phyloP scores from a whole-genome alignment of 2,113 vertebrate genomes.

The Monopterus albus region DNA sequence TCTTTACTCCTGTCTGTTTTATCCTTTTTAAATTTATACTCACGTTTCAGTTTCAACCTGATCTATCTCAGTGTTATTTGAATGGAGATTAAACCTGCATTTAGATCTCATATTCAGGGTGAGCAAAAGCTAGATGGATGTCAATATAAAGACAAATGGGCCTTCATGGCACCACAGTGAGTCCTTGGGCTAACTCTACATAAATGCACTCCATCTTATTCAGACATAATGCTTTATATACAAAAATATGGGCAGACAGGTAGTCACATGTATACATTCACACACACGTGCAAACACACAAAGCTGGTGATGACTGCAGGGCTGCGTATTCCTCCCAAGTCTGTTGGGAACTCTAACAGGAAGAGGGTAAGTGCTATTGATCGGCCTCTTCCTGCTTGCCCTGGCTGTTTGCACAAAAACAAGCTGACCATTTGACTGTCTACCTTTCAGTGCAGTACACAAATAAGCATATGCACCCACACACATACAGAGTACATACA shows the following conservation, averaged over 20 bases:
- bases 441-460: conserved; percentile 50
- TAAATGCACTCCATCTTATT: conserved; percentile 36
- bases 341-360: conserved; percentile 71
- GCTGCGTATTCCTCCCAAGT: conserved; percentile 47
- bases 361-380: conserved; percentile 82
- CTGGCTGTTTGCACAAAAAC: conserved; percentile 67
- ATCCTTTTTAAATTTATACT: too few species aligned
- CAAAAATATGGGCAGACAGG: conserved; percentile 23
- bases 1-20: not conserved
- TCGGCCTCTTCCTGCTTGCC: conserved; percentile 75
- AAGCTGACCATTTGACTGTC: conserved; percentile 69
- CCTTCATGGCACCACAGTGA: not conserved
- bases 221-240: conserved; percentile 33
- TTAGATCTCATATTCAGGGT: not conserved
- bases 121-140: conserved; percentile 6
- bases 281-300: conserved; percentile 29
- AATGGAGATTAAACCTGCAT: conserved; percentile 8
- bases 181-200: conserved; percentile 36
- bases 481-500: conserved; percentile 2
- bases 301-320: conserved; percentile 46
- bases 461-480: conserved; percentile 25
- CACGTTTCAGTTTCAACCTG: too few species aligned
- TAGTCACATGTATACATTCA: not conserved
- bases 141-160: conserved; percentile 35
- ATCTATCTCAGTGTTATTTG: conserved; percentile 5